Evolutionary conservation across 2,888 invertebrate genomes (phyloP).

Genomic region (Syrista parreyssii): DNA sequence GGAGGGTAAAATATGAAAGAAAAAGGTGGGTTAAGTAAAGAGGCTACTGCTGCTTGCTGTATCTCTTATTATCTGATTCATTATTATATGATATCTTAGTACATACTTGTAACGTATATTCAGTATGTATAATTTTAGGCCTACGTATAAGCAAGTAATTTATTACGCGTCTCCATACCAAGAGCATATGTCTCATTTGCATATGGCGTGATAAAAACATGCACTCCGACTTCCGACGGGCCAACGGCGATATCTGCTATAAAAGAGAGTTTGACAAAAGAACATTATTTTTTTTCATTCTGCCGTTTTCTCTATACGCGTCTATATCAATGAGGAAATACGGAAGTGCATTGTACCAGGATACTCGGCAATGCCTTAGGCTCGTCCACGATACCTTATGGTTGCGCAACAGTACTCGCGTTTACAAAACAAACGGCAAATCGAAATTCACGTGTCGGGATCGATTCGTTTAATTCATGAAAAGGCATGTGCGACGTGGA

Average conservation of each 20-base stretch:
- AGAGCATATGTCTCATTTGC: constrained; percentile 57
- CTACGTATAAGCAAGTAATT: constrained; percentile 52
- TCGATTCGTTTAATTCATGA: not conserved
- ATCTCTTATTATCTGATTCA: not conserved
- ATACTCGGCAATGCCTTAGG: not conserved
- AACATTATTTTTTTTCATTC: constrained; percentile 8
- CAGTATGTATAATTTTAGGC: constrained; percentile 49
- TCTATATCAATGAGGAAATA: not conserved
- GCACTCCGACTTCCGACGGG: constrained; percentile 45
- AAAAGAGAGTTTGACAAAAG: constrained; percentile 37
- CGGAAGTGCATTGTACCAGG: not conserved
- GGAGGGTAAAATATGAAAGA: not conserved
- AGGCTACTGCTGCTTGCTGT: not conserved
- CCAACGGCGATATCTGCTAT: constrained; percentile 27
- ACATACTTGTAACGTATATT: not conserved
- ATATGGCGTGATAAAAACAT: constrained; percentile 54
- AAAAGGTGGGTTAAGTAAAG: not conserved
- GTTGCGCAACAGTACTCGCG: not conserved
- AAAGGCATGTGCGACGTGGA: not conserved
- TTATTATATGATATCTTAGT: not conserved
- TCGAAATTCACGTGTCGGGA: not conserved
- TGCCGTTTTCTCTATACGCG: not conserved
- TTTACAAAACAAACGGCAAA: not conserved
- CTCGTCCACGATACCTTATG: not conserved
- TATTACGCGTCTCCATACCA: constrained; percentile 45